A percentile compares a stretch with the other conserved stretches of the same genome.
phyloP scores from a whole-genome alignment of 2,797 vertebrate genomes.

The Poliocrania exsul region DNA sequence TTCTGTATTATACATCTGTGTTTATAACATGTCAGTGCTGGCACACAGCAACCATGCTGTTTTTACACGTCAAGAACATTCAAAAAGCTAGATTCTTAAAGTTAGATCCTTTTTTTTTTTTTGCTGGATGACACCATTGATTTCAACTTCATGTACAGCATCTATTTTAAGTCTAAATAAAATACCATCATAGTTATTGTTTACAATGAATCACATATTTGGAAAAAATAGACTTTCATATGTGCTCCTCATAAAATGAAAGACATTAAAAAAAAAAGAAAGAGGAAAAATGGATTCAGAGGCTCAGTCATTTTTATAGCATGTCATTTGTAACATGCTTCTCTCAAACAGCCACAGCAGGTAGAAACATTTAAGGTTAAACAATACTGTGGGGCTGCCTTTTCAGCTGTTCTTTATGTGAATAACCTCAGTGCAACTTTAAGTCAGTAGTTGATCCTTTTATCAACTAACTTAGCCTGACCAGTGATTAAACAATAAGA shows the following conservation, averaged over 20 bases:
- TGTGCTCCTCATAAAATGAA: not conserved
- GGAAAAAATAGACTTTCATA: not conserved
- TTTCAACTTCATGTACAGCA: not conserved
- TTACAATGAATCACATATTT: not conserved
- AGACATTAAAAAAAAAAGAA: not conserved
- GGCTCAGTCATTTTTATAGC: not conserved
- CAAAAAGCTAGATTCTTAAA: not conserved
- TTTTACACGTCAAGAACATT: not conserved
- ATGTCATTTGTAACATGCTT: not conserved
- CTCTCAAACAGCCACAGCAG: not conserved
- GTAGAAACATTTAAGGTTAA: not conserved
- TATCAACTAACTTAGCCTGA: not conserved
- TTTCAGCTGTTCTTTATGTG: not conserved
- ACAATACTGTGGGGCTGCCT: not conserved
- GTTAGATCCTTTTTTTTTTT: not conserved
- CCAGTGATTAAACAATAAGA: not conserved
- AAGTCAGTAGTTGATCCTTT: not conserved
- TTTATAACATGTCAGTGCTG: not conserved
- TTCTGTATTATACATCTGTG: not conserved
- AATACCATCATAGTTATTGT: not conserved
- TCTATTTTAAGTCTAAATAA: not conserved
- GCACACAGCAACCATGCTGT: not conserved
- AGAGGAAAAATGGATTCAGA: not conserved
- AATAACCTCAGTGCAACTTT: not conserved
- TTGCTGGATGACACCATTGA: not conserved